A percentile compares a stretch with the other conserved stretches of the same genome.
phyloP scores from a whole-genome alignment of 2,888 invertebrate species.

The Monoplex corrugatus region DNA sequence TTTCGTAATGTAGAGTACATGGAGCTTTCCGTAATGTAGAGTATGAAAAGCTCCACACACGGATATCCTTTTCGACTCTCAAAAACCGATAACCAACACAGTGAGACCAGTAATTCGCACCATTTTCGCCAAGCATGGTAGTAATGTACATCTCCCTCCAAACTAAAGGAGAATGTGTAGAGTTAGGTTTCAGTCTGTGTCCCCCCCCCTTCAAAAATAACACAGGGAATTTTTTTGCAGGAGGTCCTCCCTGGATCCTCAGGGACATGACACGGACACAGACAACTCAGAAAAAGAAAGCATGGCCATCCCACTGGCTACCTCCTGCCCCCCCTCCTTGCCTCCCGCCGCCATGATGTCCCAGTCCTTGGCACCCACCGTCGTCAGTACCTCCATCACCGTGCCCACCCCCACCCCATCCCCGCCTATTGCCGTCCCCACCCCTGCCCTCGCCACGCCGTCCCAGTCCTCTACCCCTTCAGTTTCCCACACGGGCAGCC shows the following conservation, averaged over 20 bases:
- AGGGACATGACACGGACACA: slow-evolving; percentile 70
- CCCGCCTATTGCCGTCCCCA: neutral
- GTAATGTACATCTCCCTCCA: no score
- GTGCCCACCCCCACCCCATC: slow-evolving; percentile 33
- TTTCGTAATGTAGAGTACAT: no score
- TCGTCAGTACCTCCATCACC: neutral
- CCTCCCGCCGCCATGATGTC: neutral
- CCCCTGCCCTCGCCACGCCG: neutral
- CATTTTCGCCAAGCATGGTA: no score
- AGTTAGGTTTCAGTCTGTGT: no score
- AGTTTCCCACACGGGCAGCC: neutral
- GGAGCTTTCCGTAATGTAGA: no score
- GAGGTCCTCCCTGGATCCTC: slow-evolving; percentile 57
- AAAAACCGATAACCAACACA: no score
- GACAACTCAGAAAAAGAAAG: slow-evolving; percentile 70
- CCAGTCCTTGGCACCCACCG: neutral
- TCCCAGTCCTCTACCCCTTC: neutral
- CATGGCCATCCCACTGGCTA: neutral
- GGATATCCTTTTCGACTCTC: no score
- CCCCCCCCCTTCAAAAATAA: no score
- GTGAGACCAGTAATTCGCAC: no score
- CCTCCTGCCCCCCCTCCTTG: neutral
- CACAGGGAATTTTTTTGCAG: no score
- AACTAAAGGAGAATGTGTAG: no score
- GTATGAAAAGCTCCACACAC: no score